Evolutionary conservation across 2,888 invertebrate genomes (phyloP).

Genomic region (Apomyelois bistriatella): DNA sequence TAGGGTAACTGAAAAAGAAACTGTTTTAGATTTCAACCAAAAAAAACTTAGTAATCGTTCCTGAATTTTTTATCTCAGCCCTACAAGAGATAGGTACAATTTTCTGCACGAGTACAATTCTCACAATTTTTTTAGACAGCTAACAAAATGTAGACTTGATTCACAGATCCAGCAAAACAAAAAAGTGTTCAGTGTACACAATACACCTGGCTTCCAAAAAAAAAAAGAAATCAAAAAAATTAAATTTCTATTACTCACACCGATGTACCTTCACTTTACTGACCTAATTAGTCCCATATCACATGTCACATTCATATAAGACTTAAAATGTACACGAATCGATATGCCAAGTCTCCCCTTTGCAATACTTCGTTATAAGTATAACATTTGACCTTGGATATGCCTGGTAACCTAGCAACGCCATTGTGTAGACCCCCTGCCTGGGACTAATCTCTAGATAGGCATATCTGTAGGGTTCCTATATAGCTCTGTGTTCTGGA

Average conservation of each 20-base stretch:
- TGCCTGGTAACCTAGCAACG: conserved; percentile 74
- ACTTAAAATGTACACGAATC: conserved; percentile 38
- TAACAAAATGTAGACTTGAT: no score
- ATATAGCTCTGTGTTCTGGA: conserved; percentile 42
- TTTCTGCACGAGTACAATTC: no score
- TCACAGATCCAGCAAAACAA: no score
- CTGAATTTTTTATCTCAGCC: no score
- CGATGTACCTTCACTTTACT: not conserved
- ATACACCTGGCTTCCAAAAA: not conserved
- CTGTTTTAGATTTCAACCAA: no score
- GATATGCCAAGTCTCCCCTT: conserved; percentile 47
- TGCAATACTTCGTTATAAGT: conserved; percentile 49
- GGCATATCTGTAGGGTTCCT: conserved; percentile 69
- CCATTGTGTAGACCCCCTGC: conserved; percentile 63
- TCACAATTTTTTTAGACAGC: no score
- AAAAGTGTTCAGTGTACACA: no score
- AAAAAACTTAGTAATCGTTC: no score
- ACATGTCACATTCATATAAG: conserved; percentile 21
- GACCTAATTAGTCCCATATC: conserved; percentile 19
- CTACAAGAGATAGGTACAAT: no score
- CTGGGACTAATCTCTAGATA: conserved; percentile 59
- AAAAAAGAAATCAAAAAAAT: not conserved
- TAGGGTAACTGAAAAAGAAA: no score
- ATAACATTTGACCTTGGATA: conserved; percentile 74
- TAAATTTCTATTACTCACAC: not conserved